phyloP scores from a whole-genome alignment of 2,888 invertebrate species.

The Lordiphosa andalusiaca region DNA sequence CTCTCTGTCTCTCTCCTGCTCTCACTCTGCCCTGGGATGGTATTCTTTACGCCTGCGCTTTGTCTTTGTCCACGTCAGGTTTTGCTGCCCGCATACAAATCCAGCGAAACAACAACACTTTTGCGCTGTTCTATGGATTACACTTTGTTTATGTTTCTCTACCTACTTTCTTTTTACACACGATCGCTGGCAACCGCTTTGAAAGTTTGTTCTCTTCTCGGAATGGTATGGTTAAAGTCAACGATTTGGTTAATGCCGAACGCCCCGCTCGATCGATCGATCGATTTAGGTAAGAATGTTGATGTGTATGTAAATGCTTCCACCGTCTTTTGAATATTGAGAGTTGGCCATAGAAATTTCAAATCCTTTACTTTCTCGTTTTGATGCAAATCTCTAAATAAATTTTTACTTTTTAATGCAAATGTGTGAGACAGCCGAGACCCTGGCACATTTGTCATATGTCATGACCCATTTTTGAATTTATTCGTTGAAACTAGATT shows the following conservation, averaged over 20 bases:
- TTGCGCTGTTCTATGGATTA: constrained; percentile 42
- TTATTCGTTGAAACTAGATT: constrained; percentile 37
- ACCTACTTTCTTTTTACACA: constrained; percentile 70
- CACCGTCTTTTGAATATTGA: too few species aligned
- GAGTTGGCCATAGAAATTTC: too few species aligned
- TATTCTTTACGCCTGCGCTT: constrained; percentile 65
- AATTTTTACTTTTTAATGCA: constrained; percentile 28
- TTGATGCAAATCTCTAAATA: neutral
- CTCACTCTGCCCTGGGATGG: constrained; percentile 16
- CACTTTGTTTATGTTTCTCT: constrained; percentile 41
- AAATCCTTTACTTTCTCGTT: neutral
- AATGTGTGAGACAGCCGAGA: constrained; percentile 32
- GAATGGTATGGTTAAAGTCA: constrained; percentile 30
- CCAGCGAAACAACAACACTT: constrained; percentile 13
- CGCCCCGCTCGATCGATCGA: constrained; percentile 31
- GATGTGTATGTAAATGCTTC: neutral
- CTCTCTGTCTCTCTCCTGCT: neutral
- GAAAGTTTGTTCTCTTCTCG: constrained; percentile 36
- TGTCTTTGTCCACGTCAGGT: constrained; percentile 57
- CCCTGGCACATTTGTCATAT: constrained; percentile 23
- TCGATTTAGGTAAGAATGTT: neutral
- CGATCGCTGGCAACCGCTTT: constrained; percentile 31
- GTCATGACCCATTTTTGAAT: constrained; percentile 43
- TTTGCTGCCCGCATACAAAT: constrained; percentile 38
- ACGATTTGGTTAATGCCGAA: constrained; percentile 25